These are phyloP conservation scores for Galerucella nymphaeae DNA, from an alignment of 2,888 invertebrate species.

Conservation along the genomic window DNA sequence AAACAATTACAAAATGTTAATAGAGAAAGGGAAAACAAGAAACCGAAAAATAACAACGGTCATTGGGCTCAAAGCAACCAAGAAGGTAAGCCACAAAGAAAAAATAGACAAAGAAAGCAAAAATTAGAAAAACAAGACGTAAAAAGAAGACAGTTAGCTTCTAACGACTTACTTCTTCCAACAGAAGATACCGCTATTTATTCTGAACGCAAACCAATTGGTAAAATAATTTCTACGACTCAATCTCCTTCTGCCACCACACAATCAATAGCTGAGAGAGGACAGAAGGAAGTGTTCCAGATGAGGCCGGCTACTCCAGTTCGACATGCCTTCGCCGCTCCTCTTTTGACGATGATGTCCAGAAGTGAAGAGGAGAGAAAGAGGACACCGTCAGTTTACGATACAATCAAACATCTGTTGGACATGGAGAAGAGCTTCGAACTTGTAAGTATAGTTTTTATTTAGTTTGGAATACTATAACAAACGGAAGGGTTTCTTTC, in stretches of 20 bases:
- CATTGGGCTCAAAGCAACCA: slow-evolving; percentile 53
- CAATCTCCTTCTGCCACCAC: slow-evolving; percentile 39
- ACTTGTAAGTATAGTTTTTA: slow-evolving; percentile 68
- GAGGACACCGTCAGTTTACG: slow-evolving; percentile 67
- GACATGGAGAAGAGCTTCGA: slow-evolving; percentile 68
- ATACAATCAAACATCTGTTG: slow-evolving; percentile 69
- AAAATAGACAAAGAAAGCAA: slow-evolving; percentile 34
- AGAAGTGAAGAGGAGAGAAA: slow-evolving; percentile 57
- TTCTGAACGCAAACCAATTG: slow-evolving; percentile 62
- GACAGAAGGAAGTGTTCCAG: slow-evolving; percentile 75
- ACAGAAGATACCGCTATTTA: slow-evolving; percentile 45
- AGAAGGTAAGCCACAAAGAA: slow-evolving; percentile 40
- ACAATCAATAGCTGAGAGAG: slow-evolving; percentile 69
- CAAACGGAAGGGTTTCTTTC: too few relatives aligned
- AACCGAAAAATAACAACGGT: slow-evolving; percentile 45
- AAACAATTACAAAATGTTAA: slow-evolving; percentile 71
- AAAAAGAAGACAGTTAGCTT: slow-evolving; percentile 20
- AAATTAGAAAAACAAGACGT: slow-evolving; percentile 34
- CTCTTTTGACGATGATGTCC: slow-evolving; percentile 67
- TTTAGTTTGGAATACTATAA: too few relatives aligned
- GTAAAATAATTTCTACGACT: slow-evolving; percentile 47
- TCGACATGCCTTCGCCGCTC: slow-evolving; percentile 67
- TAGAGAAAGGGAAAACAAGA: slow-evolving; percentile 45
- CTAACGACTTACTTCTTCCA: slow-evolving; percentile 37
- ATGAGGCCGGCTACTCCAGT: slow-evolving; percentile 71